Conservation (phyloP, 2,888 invertebrate genomes). For the Podotricha telesiphe region DNA sequence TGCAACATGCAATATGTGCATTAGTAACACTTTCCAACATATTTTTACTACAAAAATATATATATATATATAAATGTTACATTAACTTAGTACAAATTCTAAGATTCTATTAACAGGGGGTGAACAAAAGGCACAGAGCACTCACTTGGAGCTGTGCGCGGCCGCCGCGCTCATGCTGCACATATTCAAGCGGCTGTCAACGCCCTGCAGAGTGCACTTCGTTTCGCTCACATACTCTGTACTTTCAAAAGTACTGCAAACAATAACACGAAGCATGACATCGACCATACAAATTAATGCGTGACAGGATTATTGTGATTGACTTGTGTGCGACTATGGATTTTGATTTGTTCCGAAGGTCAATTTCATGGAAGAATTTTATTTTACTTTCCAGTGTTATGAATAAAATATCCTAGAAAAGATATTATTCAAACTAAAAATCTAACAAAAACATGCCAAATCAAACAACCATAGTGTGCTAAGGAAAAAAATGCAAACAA, state of each 20-base stretch:
- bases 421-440: not conserved
- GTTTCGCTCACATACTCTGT: conserved; percentile 79
- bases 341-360: conserved; percentile 24
- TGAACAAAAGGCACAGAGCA: conserved; percentile 50
- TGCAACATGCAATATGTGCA: conserved; percentile 15
- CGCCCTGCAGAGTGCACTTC: conserved; percentile 76
- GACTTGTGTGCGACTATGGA: conserved; percentile 17
- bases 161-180: conserved; percentile 76
- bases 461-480: conserved; percentile 30
- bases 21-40: not conserved
- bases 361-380: not conserved
- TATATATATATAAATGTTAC: not conserved
- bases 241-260: conserved; percentile 83
- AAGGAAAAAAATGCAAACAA: conserved; percentile 35
- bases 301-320: conserved; percentile 31
- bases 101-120: too few species aligned
- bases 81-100: not conserved
- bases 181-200: conserved; percentile 81
- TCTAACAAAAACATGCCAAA: conserved; percentile 21
- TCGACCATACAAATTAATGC: conserved; percentile 42
- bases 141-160: conserved; percentile 77
- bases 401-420: not conserved
- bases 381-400: not conserved
- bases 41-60: not conserved
- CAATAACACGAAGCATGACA: conserved; percentile 72